Conservation (phyloP, 1,140 invertebrate species). For the Stenopsyche tienmushanensis region DNA sequence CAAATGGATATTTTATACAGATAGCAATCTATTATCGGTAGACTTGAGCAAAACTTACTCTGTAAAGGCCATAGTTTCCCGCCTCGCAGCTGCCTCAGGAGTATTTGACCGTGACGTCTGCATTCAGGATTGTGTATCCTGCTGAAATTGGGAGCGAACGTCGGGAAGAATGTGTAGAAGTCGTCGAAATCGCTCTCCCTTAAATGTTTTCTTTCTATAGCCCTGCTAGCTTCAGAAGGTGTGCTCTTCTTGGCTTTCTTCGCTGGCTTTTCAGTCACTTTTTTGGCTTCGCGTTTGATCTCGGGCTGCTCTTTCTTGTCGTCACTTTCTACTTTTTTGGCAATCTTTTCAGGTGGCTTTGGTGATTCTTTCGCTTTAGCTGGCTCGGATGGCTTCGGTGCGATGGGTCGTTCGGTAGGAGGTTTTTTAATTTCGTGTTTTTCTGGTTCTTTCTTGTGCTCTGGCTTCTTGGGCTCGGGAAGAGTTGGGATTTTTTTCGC, state of each 20-base stretch:
- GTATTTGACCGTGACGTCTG: constrained; percentile 66
- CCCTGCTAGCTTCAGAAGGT: constrained; percentile 43
- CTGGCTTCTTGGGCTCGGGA: background rate
- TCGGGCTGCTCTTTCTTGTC: background rate
- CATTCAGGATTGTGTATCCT: constrained; percentile 63
- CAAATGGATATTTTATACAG: background rate
- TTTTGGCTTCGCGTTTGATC: constrained; percentile 12
- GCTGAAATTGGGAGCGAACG: constrained; percentile 66
- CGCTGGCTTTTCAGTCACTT: constrained; percentile 11
- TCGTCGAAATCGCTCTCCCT: constrained; percentile 57
- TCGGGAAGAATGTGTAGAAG: constrained; percentile 60
- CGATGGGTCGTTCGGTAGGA: background rate
- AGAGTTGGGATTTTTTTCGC: background rate
- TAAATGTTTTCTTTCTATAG: constrained; percentile 48
- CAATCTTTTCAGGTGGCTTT: constrained; percentile 3
- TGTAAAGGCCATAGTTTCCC: constrained; percentile 69
- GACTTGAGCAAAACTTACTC: constrained; percentile 55
- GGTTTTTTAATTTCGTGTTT: constrained; percentile 1
- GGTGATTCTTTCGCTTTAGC: constrained; percentile 7
- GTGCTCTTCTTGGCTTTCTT: constrained; percentile 18
- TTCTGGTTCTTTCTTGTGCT: constrained; percentile 10
- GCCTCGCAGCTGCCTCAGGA: constrained; percentile 63
- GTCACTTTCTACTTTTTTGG: constrained; percentile 10
- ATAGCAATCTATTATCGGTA: background rate
- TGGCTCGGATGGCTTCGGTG: constrained; percentile 10